Conservation (phyloP, 2,113 vertebrate genomes). For the Osmerus mordax region DNA sequence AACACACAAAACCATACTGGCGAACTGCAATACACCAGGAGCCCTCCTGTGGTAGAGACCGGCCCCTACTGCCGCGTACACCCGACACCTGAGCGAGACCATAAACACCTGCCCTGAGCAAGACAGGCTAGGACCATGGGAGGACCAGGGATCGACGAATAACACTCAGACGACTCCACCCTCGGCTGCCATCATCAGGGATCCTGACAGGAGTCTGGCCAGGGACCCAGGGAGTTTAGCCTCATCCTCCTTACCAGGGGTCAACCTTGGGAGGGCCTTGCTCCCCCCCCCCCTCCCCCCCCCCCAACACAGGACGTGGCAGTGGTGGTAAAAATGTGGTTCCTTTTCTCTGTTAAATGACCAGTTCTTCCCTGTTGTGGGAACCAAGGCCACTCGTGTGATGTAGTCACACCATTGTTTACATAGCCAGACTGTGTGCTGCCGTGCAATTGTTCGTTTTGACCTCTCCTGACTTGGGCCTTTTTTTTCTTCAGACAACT, state of each 20-base stretch:
- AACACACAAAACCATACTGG: too few relatives aligned
- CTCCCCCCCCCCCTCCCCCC: constrained; percentile 41
- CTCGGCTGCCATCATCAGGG: constrained; percentile 30
- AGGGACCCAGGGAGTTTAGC: constrained; percentile 62
- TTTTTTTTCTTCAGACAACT: constrained; percentile 43
- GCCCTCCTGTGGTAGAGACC: too few relatives aligned
- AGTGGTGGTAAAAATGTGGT: constrained; percentile 43
- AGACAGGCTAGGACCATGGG: constrained; percentile 42
- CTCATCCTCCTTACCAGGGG: constrained; percentile 22
- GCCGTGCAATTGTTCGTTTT: constrained; percentile 36
- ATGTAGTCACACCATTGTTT: constrained; percentile 71
- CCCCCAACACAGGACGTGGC: constrained; percentile 60
- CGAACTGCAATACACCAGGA: too few relatives aligned
- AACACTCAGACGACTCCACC: constrained; percentile 31
- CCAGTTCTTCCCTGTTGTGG: constrained; percentile 60
- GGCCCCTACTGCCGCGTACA: not conserved
- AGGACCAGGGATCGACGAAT: constrained; percentile 40
- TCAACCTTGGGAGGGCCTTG: not conserved
- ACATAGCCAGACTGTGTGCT: constrained; percentile 54
- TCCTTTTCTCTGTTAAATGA: constrained; percentile 51
- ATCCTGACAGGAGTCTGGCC: constrained; percentile 54
- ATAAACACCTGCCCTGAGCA: constrained; percentile 47
- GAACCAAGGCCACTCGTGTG: constrained; percentile 63
- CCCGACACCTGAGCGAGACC: constrained; percentile 33
- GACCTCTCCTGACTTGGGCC: constrained; percentile 37